Percentiles rank a stretch among this genome's conserved stretches.
Conservation (phyloP, 2,113 vertebrate species). For the Cervus canadensis region DNA sequence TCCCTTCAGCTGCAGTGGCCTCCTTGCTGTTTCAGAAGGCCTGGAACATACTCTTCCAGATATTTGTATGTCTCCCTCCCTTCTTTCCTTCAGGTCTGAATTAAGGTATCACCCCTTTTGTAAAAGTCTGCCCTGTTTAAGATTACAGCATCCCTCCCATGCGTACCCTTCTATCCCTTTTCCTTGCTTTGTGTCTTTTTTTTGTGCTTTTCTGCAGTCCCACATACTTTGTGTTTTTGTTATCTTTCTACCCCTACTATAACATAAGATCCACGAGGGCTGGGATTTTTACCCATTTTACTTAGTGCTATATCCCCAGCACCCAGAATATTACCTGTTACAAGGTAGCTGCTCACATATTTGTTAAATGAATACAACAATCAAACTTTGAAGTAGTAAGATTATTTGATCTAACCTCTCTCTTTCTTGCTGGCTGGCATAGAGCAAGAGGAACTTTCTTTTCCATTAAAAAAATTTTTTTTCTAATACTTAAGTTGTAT, state of each 20-base stretch:
- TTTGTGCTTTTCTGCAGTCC: not conserved
- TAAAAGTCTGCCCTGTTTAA: not conserved
- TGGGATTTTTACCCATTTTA: conserved; percentile 5
- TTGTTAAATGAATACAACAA: not conserved
- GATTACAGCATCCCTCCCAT: not conserved
- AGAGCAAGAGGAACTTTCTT: not conserved
- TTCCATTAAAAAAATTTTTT: not conserved
- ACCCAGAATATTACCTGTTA: not conserved
- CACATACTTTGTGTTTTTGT: not conserved
- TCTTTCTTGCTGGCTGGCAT: not conserved
- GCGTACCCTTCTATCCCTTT: not conserved
- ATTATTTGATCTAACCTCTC: not conserved
- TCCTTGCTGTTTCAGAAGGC: not conserved
- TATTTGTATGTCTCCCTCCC: not conserved
- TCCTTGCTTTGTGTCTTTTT: not conserved
- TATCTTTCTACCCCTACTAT: not conserved
- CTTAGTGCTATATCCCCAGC: not conserved
- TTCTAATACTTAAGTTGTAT: not conserved
- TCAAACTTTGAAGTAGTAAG: not conserved
- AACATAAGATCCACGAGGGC: not conserved
- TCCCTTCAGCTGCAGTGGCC: not conserved
- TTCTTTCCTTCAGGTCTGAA: not conserved
- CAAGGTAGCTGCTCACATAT: not conserved
- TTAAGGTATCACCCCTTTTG: not conserved
- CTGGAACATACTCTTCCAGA: not conserved